These are phyloP conservation scores for Dolichoris vasculosae DNA, from an alignment of 1,140 invertebrate genomes.

Conservation along the genomic window DNA sequence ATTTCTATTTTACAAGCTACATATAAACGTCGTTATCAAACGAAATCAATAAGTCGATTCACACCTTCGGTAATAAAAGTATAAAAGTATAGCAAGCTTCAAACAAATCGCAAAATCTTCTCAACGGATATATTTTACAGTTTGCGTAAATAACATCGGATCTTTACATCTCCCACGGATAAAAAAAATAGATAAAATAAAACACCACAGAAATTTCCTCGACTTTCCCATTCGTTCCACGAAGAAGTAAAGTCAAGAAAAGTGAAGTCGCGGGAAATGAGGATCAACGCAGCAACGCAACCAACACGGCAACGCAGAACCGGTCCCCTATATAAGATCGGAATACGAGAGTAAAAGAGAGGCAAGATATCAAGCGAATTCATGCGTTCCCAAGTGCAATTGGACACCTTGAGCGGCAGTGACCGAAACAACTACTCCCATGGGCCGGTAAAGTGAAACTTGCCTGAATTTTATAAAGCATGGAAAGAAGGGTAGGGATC, in stretches of 20 bases:
- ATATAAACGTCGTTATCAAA: slow-evolving; percentile 14
- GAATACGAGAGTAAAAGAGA: background rate
- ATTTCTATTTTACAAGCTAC: background rate
- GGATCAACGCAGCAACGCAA: no score
- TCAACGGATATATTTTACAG: slow-evolving; percentile 11
- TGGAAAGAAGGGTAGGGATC: background rate
- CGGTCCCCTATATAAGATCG: slow-evolving; percentile 27
- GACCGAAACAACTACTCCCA: background rate
- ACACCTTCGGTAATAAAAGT: slow-evolving; percentile 19
- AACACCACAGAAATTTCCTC: slow-evolving; percentile 9
- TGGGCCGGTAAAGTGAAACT: slow-evolving; percentile 5
- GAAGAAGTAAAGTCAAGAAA: slow-evolving; percentile 25
- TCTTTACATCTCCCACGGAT: background rate
- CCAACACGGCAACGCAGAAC: slow-evolving; percentile 9
- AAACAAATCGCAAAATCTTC: background rate
- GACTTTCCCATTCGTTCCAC: slow-evolving; percentile 37
- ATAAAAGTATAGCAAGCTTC: slow-evolving; percentile 3
- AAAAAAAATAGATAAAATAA: slow-evolving; percentile 17
- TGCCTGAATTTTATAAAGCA: slow-evolving; percentile 29
- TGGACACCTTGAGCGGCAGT: slow-evolving; percentile 25
- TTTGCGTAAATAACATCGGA: slow-evolving; percentile 20
- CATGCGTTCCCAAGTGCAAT: slow-evolving; percentile 32
- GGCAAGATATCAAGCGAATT: background rate
- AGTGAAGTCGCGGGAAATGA: slow-evolving; percentile 27
- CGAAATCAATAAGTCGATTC: slow-evolving; percentile 16